Evolutionary conservation across 2,888 invertebrate genomes (phyloP).

Genomic region (Dasysyrphus tricinctus): DNA sequence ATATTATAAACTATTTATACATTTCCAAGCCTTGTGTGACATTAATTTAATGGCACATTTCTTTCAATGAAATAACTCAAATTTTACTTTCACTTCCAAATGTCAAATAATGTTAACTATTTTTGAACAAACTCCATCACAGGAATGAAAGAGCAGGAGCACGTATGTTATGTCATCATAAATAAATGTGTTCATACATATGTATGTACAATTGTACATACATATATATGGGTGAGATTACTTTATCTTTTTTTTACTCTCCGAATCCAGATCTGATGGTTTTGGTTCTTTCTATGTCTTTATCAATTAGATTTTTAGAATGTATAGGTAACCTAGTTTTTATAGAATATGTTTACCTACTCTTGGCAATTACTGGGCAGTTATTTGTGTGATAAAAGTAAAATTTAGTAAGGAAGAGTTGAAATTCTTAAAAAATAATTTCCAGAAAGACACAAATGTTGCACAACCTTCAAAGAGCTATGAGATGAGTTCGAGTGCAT

Average conservation of each 20-base stretch:
- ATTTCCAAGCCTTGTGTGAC: conserved; percentile 22
- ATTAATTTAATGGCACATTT: conserved; percentile 46
- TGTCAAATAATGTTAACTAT: conserved; percentile 54
- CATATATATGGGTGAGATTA: conserved; percentile 22
- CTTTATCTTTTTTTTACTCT: conserved; percentile 13
- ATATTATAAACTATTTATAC: conserved; percentile 15
- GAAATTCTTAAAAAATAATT: too few species aligned
- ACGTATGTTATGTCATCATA: conserved; percentile 13
- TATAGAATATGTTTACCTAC: too few species aligned
- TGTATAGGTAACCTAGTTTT: too few species aligned
- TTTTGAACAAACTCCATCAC: background rate
- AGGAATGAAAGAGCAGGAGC: background rate
- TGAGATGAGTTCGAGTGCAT: too few species aligned
- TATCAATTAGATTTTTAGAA: too few species aligned
- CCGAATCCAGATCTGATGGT: background rate
- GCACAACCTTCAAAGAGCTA: too few species aligned
- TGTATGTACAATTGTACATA: too few species aligned
- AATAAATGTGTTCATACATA: conserved; percentile 64
- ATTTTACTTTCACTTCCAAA: conserved; percentile 62
- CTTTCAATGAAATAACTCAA: conserved; percentile 36
- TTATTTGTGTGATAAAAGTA: too few species aligned
- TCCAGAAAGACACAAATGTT: too few species aligned
- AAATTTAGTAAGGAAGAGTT: too few species aligned
- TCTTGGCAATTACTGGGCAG: too few species aligned
- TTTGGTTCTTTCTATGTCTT: background rate